Evolutionary conservation across 2,888 invertebrate genomes (phyloP), one percentile per base, ranked within the genome.

Genomic region (Tridacna crocea): DNA sequence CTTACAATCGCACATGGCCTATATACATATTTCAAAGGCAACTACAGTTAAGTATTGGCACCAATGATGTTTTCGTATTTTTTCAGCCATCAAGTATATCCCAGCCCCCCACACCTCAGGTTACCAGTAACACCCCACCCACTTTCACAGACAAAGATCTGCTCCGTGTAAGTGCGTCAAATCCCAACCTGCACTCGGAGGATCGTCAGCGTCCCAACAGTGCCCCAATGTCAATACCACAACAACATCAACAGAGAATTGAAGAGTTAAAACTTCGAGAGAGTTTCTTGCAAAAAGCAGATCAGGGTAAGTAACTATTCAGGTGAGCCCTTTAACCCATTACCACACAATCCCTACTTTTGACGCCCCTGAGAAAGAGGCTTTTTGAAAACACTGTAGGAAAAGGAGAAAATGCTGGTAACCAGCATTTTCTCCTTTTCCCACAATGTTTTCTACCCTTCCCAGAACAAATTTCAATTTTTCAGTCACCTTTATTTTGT

Each of bases 261-360:
- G 88, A 91, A 46, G 95, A 95, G 82, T 93, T 93, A 83, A 94
- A 94, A 84, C 91, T 96, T n/a, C 93, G 96, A 77, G 96, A 96
- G 80, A 96, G 96, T 94, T 97, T 97, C 93, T 95, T 96, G 0
- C 95, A 96, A 11, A 95, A 96, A 77, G 96, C 97, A 22, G 96
- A 96, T 92, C 96, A 96, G 92, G 95, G 97, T 96, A 92, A 94
- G 95, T 27, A 17, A 15, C 10, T 65, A 24, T 65, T 22, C 15
- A 51, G 15, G 12, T 51, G 51, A 13, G 11, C 15, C 15, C 51
- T 13, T 13, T 15, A 51, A 51, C 15, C 51, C 51, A 51, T n/a
- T n/a, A n/a, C n/a, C n/a, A n/a, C n/a, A n/a, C n/a, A n/a, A n/a
- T n/a, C n/a, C n/a, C n/a, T n/a, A n/a, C n/a, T n/a, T n/a, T n/a